Conservation (phyloP, 1,140 invertebrate genomes). For the Apolygus lucorum region DNA sequence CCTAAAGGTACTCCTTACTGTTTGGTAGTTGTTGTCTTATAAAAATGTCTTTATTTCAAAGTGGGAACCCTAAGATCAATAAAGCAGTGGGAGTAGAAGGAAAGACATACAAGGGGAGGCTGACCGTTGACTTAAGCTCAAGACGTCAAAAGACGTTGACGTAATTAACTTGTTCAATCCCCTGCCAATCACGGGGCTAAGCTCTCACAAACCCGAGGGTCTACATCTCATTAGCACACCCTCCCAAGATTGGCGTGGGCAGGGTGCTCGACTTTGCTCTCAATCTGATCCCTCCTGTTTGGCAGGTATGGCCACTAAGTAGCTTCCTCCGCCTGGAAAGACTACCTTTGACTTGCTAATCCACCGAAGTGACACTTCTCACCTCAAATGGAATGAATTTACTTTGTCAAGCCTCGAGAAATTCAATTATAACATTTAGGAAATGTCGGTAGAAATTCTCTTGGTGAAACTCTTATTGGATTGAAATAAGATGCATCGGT, state of each 20-base stretch:
- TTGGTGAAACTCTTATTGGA: too few species aligned
- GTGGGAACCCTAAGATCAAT: neutral
- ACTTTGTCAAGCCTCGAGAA: too few species aligned
- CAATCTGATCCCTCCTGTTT: neutral
- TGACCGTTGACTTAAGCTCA: slow-evolving; percentile 14
- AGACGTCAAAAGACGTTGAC: slow-evolving; percentile 12
- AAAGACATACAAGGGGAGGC: neutral
- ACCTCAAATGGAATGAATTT: too few species aligned
- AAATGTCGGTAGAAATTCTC: too few species aligned
- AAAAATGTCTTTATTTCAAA: neutral
- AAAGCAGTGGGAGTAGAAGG: neutral
- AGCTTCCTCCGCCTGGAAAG: neutral
- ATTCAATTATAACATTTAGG: too few species aligned
- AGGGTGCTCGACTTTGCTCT: too few species aligned
- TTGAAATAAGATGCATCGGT: too few species aligned
- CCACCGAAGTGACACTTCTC: too few species aligned
- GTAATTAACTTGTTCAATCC: slow-evolving; percentile 16
- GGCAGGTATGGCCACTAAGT: slow-evolving; percentile 14
- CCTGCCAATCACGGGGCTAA: slow-evolving; percentile 11
- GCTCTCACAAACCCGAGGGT: slow-evolving; percentile 3
- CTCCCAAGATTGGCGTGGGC: neutral
- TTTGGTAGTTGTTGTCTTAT: too few species aligned
- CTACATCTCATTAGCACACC: slow-evolving; percentile 12
- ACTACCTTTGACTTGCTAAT: slow-evolving; percentile 14
- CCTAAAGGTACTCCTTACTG: too few species aligned